Evolutionary conservation across 2,797 vertebrate genomes (phyloP).

Genomic region (Orientallactaga sibirica): DNA sequence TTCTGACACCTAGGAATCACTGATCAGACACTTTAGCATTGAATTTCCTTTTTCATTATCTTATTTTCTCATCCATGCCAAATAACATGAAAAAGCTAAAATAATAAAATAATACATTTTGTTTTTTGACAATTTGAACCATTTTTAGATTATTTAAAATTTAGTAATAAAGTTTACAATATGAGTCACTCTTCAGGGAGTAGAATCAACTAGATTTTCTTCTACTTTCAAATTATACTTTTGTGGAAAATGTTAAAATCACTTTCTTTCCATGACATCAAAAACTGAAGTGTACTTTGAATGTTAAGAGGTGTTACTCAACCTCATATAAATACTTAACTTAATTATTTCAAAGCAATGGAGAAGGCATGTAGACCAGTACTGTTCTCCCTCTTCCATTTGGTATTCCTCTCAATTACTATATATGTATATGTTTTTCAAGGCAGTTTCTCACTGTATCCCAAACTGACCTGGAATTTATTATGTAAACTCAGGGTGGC

Average conservation of each 20-base stretch:
- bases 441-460: no score
- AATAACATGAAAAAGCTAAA: background rate
- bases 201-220: background rate
- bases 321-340: background rate
- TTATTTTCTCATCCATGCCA: conserved; percentile 26
- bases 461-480: no score
- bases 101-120: background rate
- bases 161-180: background rate
- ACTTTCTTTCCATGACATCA: background rate
- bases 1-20: background rate
- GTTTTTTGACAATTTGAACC: background rate
- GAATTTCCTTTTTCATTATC: background rate
- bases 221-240: background rate
- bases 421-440: no score
- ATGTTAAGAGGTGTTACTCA: background rate
- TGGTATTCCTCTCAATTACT: background rate
- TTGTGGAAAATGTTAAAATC: background rate
- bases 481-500: no score
- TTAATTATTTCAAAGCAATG: background rate
- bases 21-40: background rate
- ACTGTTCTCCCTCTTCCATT: background rate
- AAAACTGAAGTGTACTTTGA: background rate
- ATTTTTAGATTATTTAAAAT: background rate
- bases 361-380: background rate
- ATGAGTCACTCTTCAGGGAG: background rate